Evolutionary conservation across 2,113 vertebrate genomes (phyloP).

Genomic region (Glaucidium brasilianum): DNA sequence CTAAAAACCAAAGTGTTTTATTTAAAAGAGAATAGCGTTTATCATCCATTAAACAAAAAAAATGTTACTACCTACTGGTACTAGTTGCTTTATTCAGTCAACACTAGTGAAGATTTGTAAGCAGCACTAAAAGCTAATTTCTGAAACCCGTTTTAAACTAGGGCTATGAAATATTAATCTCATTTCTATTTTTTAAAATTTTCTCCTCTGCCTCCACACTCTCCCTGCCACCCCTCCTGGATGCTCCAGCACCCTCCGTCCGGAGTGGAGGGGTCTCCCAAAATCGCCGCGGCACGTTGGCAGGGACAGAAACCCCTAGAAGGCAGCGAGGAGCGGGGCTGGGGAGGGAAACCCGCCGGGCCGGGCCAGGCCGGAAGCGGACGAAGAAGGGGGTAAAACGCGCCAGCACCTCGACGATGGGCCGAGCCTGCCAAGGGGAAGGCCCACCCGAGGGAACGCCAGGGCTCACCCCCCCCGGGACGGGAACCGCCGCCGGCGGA

Average conservation of each 20-base stretch:
- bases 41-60: neutral
- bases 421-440: too few species aligned
- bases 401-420: neutral
- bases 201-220: neutral
- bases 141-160: neutral
- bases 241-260: neutral
- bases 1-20: neutral
- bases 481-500: too few species aligned
- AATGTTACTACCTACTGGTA: neutral
- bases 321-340: too few species aligned
- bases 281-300: accelerated
- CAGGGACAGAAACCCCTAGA: accelerated
- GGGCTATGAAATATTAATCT: neutral
- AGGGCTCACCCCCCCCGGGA: too few species aligned
- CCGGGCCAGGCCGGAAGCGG: neutral
- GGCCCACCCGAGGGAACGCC: neutral
- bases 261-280: accelerated
- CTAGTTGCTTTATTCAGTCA: neutral
- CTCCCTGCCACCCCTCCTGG: neutral
- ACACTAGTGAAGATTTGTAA: neutral
- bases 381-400: too few species aligned
- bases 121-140: neutral
- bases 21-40: neutral
- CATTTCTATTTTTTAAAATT: neutral
- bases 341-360: accelerated